These are phyloP conservation scores for Zonitis immaculata DNA, from an alignment of 2,888 invertebrate species.

Conservation along the genomic window DNA sequence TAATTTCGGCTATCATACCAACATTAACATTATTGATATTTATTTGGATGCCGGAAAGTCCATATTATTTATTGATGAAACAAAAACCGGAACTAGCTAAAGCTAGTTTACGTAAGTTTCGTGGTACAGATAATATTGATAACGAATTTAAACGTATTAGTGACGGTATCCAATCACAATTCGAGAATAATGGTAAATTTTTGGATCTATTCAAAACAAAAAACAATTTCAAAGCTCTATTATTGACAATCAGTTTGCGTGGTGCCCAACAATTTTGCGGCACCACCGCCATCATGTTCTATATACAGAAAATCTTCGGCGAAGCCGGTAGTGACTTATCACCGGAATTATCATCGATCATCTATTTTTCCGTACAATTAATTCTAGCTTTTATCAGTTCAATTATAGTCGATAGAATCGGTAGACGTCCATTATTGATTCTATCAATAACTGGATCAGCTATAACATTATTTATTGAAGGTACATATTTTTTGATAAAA, in stretches of 20 bases:
- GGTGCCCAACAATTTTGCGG: slow-evolving; percentile 55
- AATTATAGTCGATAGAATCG: slow-evolving; percentile 54
- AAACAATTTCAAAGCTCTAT: slow-evolving; percentile 59
- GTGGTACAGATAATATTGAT: slow-evolving; percentile 52
- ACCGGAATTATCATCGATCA: slow-evolving; percentile 33
- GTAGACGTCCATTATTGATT: slow-evolving; percentile 52
- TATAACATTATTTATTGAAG: slow-evolving; percentile 43
- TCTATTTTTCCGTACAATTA: slow-evolving; percentile 51
- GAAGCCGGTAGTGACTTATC: slow-evolving; percentile 43
- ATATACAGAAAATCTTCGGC: slow-evolving; percentile 51
- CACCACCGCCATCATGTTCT: slow-evolving; percentile 57
- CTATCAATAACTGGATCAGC: slow-evolving; percentile 48
- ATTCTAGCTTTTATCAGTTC: slow-evolving; percentile 53
- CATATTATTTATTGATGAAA: slow-evolving; percentile 50
- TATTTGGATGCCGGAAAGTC: slow-evolving; percentile 57
- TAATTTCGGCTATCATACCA: slow-evolving; percentile 49
- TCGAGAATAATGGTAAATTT: slow-evolving; percentile 54
- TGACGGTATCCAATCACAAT: slow-evolving; percentile 37
- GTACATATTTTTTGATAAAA: slow-evolving; percentile 47
- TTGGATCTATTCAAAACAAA: slow-evolving; percentile 54
- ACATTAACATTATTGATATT: slow-evolving; percentile 49
- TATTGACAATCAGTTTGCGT: slow-evolving; percentile 57
- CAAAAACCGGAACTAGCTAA: slow-evolving; percentile 49
- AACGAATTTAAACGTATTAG: slow-evolving; percentile 40
- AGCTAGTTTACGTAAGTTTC: slow-evolving; percentile 49